A percentile compares a stretch with the other conserved stretches of the same genome.
Evolutionary conservation across 2,888 invertebrate species (phyloP).

Genomic region (Nipponacmea schrenckii): DNA sequence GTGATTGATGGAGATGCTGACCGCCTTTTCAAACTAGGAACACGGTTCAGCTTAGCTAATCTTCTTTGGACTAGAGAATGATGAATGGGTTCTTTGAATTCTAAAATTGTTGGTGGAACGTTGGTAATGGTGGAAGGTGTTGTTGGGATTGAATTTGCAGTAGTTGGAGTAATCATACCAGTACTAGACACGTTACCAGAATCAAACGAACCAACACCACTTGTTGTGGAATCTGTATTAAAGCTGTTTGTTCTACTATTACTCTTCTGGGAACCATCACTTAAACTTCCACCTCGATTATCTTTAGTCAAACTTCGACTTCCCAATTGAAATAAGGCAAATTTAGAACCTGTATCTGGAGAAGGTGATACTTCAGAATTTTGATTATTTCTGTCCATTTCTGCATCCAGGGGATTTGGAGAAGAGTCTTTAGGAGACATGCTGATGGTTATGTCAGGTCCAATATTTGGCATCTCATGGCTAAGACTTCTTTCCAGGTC

Average conservation of each 20-base stretch:
- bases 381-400: conserved; percentile 59
- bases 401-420: conserved; percentile 53
- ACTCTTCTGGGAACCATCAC: conserved; percentile 65
- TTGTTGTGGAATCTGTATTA: conserved; percentile 79
- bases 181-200: conserved; percentile 72
- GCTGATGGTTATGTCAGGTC: no score
- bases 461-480: no score
- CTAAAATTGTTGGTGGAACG: conserved; percentile 27
- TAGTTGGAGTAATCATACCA: conserved; percentile 32
- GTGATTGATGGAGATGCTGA: conserved; percentile 43
- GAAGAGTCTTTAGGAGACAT: no score
- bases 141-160: not conserved
- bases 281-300: conserved; percentile 22
- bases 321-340: conserved; percentile 3
- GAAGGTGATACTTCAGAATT: not conserved
- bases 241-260: conserved; percentile 72
- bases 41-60: conserved; percentile 57
- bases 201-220: conserved; percentile 85
- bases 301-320: not conserved
- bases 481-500: conserved; percentile 59
- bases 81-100: conserved; percentile 64
- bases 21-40: conserved; percentile 55
- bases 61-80: conserved; percentile 59
- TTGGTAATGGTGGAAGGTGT: conserved; percentile 15
- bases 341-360: not conserved